phyloP scores from a whole-genome alignment of 1,140 invertebrate genomes.

The Mactra quadrangularis region DNA sequence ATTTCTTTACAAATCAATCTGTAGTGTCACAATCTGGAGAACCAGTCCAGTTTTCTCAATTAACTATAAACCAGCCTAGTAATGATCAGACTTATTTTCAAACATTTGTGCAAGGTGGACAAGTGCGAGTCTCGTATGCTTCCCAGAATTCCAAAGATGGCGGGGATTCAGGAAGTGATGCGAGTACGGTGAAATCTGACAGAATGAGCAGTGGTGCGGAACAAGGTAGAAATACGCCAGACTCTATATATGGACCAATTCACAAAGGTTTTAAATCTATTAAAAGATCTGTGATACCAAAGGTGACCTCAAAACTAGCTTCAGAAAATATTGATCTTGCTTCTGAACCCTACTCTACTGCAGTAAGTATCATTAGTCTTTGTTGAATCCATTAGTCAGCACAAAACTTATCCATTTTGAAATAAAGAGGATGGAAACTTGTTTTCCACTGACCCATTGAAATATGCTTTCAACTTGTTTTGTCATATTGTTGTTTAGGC shows the following conservation, averaged over 20 bases:
- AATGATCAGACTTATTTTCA: constrained; percentile 9
- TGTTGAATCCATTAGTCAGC: too few relatives aligned
- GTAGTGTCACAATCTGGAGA: constrained; percentile 5
- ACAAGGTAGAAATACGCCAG: constrained; percentile 36
- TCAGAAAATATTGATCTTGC: constrained; percentile 83
- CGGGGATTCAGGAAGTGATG: constrained; percentile 57
- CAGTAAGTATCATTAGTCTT: constrained; percentile 78
- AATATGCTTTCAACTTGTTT: too few relatives aligned
- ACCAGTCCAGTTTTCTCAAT: neutral
- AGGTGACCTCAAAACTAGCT: constrained; percentile 80
- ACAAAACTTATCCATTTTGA: neutral
- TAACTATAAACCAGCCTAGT: constrained; percentile 6
- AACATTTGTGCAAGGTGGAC: neutral
- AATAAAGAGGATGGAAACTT: constrained; percentile 8
- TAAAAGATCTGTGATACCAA: constrained; percentile 76
- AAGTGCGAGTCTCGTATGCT: constrained; percentile 22
- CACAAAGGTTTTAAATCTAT: constrained; percentile 61
- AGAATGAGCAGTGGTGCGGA: constrained; percentile 36
- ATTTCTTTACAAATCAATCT: constrained; percentile 12
- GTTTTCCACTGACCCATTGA: too few relatives aligned
- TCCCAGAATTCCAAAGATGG: constrained; percentile 56
- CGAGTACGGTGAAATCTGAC: constrained; percentile 54
- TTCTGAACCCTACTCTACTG: constrained; percentile 81
- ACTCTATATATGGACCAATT: constrained; percentile 51
- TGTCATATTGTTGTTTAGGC: too few relatives aligned